Conservation (phyloP, 2,888 invertebrate species). For the Chalcosyrphus nemorum region DNA sequence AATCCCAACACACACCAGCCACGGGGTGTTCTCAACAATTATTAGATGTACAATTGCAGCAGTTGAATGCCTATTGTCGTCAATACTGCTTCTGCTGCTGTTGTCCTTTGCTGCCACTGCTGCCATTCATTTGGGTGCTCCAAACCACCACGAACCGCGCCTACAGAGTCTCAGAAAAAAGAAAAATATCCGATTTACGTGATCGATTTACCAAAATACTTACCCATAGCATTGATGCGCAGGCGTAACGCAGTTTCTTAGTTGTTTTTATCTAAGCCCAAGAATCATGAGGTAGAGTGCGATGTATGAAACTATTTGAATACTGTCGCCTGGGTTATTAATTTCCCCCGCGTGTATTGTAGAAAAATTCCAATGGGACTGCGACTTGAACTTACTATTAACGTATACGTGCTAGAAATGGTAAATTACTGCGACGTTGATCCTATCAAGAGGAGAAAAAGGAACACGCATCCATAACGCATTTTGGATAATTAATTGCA, state of each 20-base stretch:
- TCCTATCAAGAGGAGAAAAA: conserved; percentile 38
- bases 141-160: conserved; percentile 61
- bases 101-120: conserved; percentile 35
- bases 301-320: conserved; percentile 47
- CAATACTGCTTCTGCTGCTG: conserved; percentile 5
- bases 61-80: not conserved
- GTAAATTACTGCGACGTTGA: conserved; percentile 51
- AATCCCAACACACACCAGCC: conserved; percentile 1
- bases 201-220: conserved; percentile 63
- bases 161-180: conserved; percentile 45
- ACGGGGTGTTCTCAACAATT: conserved; percentile 43
- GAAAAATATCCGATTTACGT: conserved; percentile 68
- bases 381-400: conserved; percentile 40
- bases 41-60: conserved; percentile 54
- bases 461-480: conserved; percentile 53
- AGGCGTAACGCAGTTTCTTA: conserved; percentile 56
- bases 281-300: conserved; percentile 48
- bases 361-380: conserved; percentile 23
- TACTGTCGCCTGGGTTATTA: conserved; percentile 40
- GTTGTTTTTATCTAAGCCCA: conserved; percentile 18
- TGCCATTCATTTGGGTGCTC: conserved; percentile 46
- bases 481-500: conserved; percentile 29
- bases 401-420: conserved; percentile 60
- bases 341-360: conserved; percentile 26
- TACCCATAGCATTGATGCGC: conserved; percentile 33